Conservation (phyloP, 2,888 invertebrate species). For the Tipula confusa region DNA sequence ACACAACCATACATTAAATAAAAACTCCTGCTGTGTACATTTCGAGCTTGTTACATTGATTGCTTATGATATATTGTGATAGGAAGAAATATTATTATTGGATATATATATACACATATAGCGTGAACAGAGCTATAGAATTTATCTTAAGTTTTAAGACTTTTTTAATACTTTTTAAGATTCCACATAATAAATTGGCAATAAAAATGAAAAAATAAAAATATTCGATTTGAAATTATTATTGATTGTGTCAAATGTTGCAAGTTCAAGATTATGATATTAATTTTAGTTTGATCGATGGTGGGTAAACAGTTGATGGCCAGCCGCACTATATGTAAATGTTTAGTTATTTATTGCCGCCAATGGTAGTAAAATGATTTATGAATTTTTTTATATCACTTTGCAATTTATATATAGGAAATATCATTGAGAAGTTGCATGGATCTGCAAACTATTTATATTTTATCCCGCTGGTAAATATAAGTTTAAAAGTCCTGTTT, state of each 20-base stretch:
- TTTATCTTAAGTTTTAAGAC: neutral
- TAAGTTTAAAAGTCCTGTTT: no score
- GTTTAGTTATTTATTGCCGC: neutral
- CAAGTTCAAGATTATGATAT: neutral
- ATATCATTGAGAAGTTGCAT: no score
- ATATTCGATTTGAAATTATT: neutral
- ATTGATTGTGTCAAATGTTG: constrained; percentile 12
- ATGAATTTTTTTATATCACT: no score
- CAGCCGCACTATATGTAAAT: neutral
- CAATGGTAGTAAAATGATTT: neutral
- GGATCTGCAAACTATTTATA: no score
- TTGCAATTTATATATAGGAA: no score
- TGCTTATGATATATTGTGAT: constrained; percentile 25
- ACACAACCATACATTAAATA: no score
- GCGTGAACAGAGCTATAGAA: neutral
- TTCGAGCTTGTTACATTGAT: constrained; percentile 25
- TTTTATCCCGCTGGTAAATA: no score
- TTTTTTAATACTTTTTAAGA: neutral
- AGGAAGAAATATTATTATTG: neutral
- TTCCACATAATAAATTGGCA: neutral
- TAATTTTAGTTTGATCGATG: constrained; percentile 12
- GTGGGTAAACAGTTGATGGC: neutral
- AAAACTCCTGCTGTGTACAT: neutral
- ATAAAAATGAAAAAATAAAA: neutral
- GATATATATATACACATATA: neutral